phyloP scores from a whole-genome alignment of 2,888 invertebrate species.

The Coecobrya sp. region DNA sequence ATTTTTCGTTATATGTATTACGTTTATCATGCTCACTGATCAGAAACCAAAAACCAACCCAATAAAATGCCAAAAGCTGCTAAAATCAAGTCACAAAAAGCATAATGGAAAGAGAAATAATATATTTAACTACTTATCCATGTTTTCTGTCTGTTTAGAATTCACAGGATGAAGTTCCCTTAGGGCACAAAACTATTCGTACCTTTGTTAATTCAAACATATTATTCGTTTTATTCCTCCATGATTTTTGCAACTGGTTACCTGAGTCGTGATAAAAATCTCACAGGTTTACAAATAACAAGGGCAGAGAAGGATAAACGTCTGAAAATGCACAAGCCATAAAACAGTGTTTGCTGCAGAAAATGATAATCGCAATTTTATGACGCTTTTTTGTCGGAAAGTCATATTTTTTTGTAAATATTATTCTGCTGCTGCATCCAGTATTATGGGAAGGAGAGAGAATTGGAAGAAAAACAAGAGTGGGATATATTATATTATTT shows the following conservation, averaged over 20 bases:
- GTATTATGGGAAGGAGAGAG: background rate
- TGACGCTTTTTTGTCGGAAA: conserved; percentile 23
- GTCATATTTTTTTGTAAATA: background rate
- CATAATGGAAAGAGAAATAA: background rate
- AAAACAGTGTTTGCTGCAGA: conserved; percentile 8
- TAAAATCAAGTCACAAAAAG: background rate
- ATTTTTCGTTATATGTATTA: background rate
- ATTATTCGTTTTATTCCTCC: background rate
- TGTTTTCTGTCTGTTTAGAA: background rate
- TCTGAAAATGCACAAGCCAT: background rate
- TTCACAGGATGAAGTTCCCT: background rate
- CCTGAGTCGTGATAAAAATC: background rate
- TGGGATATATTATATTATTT: too few species aligned
- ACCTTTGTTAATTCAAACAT: background rate
- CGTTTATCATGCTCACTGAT: conserved; percentile 9
- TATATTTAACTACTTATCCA: background rate
- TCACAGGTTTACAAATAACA: background rate
- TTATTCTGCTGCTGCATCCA: background rate
- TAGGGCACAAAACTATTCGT: conserved; percentile 21
- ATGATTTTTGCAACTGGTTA: background rate
- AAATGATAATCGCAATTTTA: conserved; percentile 45
- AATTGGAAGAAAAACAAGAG: background rate
- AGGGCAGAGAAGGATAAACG: background rate
- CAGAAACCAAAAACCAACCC: conserved; percentile 3
- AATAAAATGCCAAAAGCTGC: conserved; percentile 35